Conservation (phyloP, 2,797 vertebrate genomes). For the Neosilurus mollespiculum region DNA sequence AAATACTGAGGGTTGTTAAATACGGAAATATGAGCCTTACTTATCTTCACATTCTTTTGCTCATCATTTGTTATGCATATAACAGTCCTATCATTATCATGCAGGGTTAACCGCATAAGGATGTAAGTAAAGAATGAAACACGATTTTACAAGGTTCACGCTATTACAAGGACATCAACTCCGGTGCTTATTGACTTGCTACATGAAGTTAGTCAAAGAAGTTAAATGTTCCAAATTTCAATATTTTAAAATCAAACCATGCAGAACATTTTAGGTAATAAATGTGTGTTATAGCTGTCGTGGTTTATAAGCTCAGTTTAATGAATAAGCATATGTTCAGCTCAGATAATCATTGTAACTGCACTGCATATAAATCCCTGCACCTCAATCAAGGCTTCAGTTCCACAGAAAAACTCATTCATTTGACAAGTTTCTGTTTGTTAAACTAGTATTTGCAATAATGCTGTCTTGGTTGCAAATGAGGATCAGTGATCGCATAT, state of each 20-base stretch:
- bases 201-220: background rate
- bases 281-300: background rate
- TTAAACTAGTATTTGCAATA: background rate
- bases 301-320: background rate
- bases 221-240: background rate
- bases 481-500: background rate
- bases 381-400: no score
- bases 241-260: no score
- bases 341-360: background rate
- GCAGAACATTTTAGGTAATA: no score
- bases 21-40: background rate
- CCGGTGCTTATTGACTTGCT: background rate
- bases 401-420: no score
- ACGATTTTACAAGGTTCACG: no score
- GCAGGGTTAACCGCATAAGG: background rate
- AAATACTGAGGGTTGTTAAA: background rate
- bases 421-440: background rate
- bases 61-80: conserved; percentile 1
- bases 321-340: background rate
- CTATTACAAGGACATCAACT: background rate
- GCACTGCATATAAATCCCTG: background rate
- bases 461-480: background rate
- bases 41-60: background rate
- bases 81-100: background rate
- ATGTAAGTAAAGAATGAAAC: background rate